phyloP scores from a whole-genome alignment of 2,888 invertebrate species.

The Epirrhoe tristata region DNA sequence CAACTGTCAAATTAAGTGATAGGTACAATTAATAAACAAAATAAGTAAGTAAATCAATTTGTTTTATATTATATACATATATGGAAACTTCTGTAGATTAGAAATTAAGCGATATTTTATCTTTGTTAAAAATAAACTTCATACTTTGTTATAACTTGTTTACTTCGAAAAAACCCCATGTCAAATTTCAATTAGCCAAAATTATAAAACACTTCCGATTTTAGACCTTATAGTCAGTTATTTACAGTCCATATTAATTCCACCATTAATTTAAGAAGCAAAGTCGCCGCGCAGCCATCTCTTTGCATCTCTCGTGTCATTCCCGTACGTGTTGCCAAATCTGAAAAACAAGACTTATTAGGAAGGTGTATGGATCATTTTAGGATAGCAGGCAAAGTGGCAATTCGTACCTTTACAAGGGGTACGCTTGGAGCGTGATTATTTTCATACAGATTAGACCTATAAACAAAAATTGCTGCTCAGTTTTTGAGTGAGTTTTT shows the following conservation, averaged over 20 bases:
- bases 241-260: slow-evolving; percentile 28
- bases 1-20: background rate
- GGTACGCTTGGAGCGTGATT: slow-evolving; percentile 52
- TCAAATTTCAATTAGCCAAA: slow-evolving; percentile 43
- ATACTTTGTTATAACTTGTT: slow-evolving; percentile 25
- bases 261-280: slow-evolving; percentile 54
- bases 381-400: slow-evolving; percentile 9
- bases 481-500: background rate
- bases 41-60: background rate
- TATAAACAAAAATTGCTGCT: slow-evolving; percentile 52
- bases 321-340: slow-evolving; percentile 91
- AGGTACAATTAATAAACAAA: no score
- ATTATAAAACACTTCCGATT: slow-evolving; percentile 48
- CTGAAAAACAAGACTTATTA: slow-evolving; percentile 59
- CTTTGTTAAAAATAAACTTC: slow-evolving; percentile 28
- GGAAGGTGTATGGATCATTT: background rate
- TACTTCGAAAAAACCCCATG: slow-evolving; percentile 24
- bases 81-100: background rate
- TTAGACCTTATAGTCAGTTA: slow-evolving; percentile 35
- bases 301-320: slow-evolving; percentile 90
- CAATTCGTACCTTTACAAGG: slow-evolving; percentile 51
- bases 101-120: slow-evolving; percentile 7
- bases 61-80: background rate
- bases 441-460: slow-evolving; percentile 53
- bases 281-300: slow-evolving; percentile 89